Evolutionary conservation across 2,797 vertebrate species (phyloP), one percentile per base, ranked within the genome.

Genomic region (Rallus crepitans): DNA sequence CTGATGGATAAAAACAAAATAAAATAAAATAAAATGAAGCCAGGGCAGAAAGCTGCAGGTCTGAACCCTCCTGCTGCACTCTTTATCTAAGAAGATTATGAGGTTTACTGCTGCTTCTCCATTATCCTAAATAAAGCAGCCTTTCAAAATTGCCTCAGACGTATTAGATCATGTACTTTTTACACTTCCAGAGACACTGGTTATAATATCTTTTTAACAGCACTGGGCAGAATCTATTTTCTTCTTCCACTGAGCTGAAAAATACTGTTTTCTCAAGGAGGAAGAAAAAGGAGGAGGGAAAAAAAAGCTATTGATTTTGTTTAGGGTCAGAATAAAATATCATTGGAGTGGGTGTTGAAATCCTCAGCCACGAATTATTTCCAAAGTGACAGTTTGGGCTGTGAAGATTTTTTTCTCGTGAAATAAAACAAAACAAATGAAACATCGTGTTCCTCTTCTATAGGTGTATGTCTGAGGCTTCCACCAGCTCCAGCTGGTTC

Each of bases 191-290:
- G 93, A 96, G 95, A 96, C 87, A 94, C 90, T 93, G 95, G 95
- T 96, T 97, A 95, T 94, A 97, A 97, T 97, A 96, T 95, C 95
- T 96, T 96, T 95, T 97, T 96, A 97, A 97, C 95, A 97, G 83
- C 91, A 61, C 85, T 50, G 90, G 93, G 77, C 69, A 96, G 92
- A 97, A 97, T 95, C 96, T 96, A 89, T 96, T 97, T 97, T 87
- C 86, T 87, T 94, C 73, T 93, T 96, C 94, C 53, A 73, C 70
- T 85, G 93, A 93, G 89, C 90, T 92, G 89, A 96, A 97, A 97
- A 97, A 96, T 61, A 94, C n/a, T 87, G 82, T 94, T 97, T 97
- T 96, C 92, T 97, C 92, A 95, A 72, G 91, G 92, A 86, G 85
- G 52, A 57, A 84, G 72, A 94, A 78, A 78, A 93, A 95, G 79